Evolutionary conservation across 2,888 invertebrate species (phyloP).

Genomic region (Amaurobius ferox): DNA sequence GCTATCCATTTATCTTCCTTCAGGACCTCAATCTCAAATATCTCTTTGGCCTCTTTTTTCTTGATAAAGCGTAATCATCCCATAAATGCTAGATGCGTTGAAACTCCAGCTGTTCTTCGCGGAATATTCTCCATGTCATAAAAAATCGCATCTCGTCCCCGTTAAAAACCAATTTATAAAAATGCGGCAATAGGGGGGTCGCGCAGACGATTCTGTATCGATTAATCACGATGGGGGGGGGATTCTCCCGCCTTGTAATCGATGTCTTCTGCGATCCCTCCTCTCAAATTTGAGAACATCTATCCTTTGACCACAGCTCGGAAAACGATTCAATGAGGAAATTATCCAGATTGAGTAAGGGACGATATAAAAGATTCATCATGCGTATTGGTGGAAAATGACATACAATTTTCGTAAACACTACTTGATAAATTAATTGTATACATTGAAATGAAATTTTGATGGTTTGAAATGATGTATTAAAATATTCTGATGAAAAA

Average conservation of each 20-base stretch:
- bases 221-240: constrained; percentile 51
- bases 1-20: constrained; percentile 1
- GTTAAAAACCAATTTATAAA: constrained; percentile 50
- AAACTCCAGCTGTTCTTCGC: neutral
- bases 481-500: too few species aligned
- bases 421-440: too few species aligned
- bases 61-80: constrained; percentile 12
- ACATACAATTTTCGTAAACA: too few species aligned
- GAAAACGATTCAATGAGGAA: constrained; percentile 4
- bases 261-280: constrained; percentile 52
- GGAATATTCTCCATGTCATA: constrained; percentile 13
- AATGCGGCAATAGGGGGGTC: neutral
- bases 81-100: neutral
- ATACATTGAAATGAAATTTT: too few species aligned
- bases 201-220: constrained; percentile 36
- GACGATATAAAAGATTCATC: constrained; percentile 8
- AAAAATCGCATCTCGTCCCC: constrained; percentile 21
- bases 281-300: constrained; percentile 63
- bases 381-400: too few species aligned
- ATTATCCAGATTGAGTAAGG: constrained; percentile 21
- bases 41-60: neutral
- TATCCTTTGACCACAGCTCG: constrained; percentile 67
- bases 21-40: neutral
- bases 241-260: constrained; percentile 66
- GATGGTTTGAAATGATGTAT: too few species aligned